Evolutionary conservation across 2,888 invertebrate species (phyloP).

Genomic region (Sphaeridia pumilis): DNA sequence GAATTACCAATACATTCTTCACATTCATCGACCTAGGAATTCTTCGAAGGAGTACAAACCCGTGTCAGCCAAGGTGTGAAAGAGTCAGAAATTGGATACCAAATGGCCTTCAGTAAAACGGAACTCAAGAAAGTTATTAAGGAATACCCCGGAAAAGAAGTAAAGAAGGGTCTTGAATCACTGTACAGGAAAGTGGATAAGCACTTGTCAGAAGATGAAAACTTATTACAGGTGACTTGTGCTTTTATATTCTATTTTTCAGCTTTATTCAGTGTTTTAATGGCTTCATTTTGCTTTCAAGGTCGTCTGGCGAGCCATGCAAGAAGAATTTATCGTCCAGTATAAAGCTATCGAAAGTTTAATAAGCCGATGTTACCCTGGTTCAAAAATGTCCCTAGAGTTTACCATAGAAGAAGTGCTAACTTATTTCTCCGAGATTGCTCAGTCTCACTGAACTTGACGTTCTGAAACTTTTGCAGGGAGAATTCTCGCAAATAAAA

Average conservation of each 20-base stretch:
- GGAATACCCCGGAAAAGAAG: conserved; percentile 85
- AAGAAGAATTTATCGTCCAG: conserved; percentile 95
- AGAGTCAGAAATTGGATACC: conserved; percentile 94
- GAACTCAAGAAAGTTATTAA: conserved; percentile 88
- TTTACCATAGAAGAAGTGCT: conserved; percentile 93
- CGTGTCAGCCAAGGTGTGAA: conserved; percentile 89
- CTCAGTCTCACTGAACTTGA: conserved; percentile 76
- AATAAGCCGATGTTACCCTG: conserved; percentile 91
- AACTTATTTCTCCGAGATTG: conserved; percentile 95
- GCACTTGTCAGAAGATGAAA: conserved; percentile 89
- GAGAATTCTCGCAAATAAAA: too few species aligned
- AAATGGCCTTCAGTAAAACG: conserved; percentile 92
- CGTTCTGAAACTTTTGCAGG: too few species aligned
- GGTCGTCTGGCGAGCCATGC: conserved; percentile 99
- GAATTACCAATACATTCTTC: conserved; percentile 12
- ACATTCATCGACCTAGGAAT: conserved; percentile 58
- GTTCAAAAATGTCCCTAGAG: conserved; percentile 82
- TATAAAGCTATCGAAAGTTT: conserved; percentile 85
- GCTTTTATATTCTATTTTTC: neutral
- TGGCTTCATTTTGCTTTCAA: conserved; percentile 43
- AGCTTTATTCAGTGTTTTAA: too few species aligned
- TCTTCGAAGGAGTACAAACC: conserved; percentile 93
- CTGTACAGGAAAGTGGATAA: conserved; percentile 94
- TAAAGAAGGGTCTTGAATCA: conserved; percentile 82
- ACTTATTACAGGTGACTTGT: conserved; percentile 68